phyloP scores from a whole-genome alignment of 2,113 vertebrate species.

The Rhinoptilus africanus region DNA sequence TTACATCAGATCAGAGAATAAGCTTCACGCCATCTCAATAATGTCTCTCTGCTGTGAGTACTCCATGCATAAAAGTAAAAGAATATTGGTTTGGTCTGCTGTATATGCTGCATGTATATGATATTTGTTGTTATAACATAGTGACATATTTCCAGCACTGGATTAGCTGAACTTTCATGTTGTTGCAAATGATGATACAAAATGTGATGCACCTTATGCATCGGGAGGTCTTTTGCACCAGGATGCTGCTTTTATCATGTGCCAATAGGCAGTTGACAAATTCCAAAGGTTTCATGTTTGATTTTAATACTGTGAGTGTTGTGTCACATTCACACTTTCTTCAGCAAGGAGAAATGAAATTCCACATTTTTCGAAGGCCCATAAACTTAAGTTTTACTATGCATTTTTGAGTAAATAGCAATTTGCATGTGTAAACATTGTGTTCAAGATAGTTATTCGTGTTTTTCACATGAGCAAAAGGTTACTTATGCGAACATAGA shows the following conservation, averaged over 20 bases:
- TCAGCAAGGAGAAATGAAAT: neutral
- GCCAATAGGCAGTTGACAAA: neutral
- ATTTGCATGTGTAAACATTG: neutral
- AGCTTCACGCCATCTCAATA: slow-evolving; percentile 92
- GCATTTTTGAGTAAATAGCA: neutral
- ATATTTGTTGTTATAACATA: neutral
- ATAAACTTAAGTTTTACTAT: neutral
- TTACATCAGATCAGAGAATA: slow-evolving; percentile 94
- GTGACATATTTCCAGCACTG: neutral
- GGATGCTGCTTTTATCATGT: neutral
- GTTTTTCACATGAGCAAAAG: neutral
- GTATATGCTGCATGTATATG: fast-evolving
- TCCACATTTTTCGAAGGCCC: neutral
- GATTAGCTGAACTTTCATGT: neutral
- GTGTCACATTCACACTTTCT: neutral
- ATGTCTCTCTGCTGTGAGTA: slow-evolving; percentile 98
- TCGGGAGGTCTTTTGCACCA: neutral
- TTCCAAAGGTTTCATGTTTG: neutral
- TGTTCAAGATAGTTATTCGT: neutral
- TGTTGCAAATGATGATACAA: neutral
- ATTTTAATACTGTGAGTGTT: neutral
- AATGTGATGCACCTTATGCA: neutral
- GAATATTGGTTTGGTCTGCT: neutral
- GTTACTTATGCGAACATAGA: neutral
- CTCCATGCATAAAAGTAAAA: neutral